phyloP scores from a whole-genome alignment of 2,113 vertebrate species.

The Martes martes region DNA sequence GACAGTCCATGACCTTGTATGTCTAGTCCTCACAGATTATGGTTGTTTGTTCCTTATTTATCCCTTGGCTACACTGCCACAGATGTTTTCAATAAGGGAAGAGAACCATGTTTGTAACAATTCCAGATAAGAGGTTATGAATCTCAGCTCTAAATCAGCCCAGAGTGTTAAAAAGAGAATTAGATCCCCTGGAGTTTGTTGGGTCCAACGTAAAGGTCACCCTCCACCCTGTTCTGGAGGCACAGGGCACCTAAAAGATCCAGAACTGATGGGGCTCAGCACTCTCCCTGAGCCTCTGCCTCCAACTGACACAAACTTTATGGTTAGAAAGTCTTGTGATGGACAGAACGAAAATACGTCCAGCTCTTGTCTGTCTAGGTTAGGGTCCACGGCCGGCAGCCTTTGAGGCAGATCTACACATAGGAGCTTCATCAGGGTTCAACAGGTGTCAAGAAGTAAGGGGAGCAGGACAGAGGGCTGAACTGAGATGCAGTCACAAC shows the following conservation, averaged over 20 bases:
- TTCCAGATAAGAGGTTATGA: not conserved
- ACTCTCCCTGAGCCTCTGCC: not conserved
- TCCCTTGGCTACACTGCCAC: not conserved
- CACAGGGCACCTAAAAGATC: not conserved
- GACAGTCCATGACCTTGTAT: not conserved
- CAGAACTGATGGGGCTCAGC: not conserved
- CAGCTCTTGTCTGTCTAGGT: not conserved
- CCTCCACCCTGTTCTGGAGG: not conserved
- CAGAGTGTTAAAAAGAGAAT: not conserved
- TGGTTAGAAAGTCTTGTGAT: conserved; percentile 11
- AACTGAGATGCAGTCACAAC: not conserved
- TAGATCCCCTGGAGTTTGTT: not conserved
- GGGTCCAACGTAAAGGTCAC: not conserved
- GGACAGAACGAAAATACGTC: not conserved
- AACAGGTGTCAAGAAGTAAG: not conserved
- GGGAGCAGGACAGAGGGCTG: not conserved
- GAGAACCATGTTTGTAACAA: not conserved
- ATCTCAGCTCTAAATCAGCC: not conserved
- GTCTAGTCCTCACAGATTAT: not conserved
- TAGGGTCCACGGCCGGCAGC: not conserved
- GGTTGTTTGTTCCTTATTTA: not conserved
- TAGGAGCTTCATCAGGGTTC: not conserved
- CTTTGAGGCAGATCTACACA: not conserved
- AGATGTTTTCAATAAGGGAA: not conserved
- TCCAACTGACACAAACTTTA: not conserved